Percentiles rank a stretch among this genome's conserved stretches.
Conservation (phyloP, 2,797 vertebrate genomes). For the Tokudaia muenninki region DNA sequence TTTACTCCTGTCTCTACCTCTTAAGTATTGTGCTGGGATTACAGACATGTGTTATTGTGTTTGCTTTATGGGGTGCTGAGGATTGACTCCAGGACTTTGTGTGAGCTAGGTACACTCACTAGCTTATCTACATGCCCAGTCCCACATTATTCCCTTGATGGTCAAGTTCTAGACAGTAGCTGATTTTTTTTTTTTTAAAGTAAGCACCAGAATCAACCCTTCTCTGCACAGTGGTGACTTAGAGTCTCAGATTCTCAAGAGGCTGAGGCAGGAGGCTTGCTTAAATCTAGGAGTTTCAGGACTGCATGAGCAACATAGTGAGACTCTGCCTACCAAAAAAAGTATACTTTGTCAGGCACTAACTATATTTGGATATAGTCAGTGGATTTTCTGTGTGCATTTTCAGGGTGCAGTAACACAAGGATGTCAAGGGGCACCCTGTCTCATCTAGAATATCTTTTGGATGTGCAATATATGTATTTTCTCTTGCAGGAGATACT, state of each 20-base stretch:
- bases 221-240: neutral
- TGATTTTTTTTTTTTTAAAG: neutral
- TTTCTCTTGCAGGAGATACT: conserved; percentile 22
- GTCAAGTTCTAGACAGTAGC: neutral
- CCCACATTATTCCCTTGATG: neutral
- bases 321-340: neutral
- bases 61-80: neutral
- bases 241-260: neutral
- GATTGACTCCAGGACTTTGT: neutral
- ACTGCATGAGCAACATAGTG: neutral
- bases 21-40: neutral
- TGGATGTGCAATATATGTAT: neutral
- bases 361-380: neutral
- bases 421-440: neutral
- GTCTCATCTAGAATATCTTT: neutral
- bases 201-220: neutral
- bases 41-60: neutral
- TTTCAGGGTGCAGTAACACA: neutral
- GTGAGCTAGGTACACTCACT: neutral
- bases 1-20: neutral
- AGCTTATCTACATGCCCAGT: neutral
- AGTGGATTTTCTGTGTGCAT: neutral
- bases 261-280: neutral
- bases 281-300: neutral
- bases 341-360: neutral